Conservation (phyloP, 2,888 invertebrate genomes). For the Elgonia sp. region DNA sequence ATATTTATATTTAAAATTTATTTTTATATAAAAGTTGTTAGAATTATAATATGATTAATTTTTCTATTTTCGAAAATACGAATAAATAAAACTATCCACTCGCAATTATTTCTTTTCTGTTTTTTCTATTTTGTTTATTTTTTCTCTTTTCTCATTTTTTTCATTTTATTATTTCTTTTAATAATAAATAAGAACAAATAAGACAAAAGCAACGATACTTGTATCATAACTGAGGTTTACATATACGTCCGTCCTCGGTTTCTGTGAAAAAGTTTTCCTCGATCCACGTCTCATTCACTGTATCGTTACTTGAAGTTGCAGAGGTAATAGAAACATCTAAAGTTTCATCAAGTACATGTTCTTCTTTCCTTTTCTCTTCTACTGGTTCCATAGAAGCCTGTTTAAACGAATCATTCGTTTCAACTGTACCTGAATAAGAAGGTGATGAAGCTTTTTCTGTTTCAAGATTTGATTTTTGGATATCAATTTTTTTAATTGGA, state of each 20-base stretch:
- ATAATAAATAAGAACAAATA: background rate
- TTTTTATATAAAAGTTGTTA: no score
- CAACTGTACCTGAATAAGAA: background rate
- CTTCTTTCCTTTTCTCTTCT: conserved; percentile 1
- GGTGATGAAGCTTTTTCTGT: background rate
- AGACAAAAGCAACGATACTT: background rate
- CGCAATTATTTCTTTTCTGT: no score
- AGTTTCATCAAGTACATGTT: no score
- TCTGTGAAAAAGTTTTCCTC: conserved; percentile 7
- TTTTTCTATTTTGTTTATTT: no score
- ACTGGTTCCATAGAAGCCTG: background rate
- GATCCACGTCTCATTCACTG: background rate
- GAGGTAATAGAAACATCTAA: no score
- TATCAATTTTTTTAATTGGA: conserved; percentile 5
- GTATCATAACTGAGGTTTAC: background rate
- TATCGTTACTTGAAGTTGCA: background rate
- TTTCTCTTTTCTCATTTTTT: no score
- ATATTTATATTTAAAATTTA: no score
- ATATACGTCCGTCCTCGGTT: background rate
- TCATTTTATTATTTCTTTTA: background rate
- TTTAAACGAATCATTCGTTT: background rate
- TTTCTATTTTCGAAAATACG: no score
- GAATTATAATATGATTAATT: no score
- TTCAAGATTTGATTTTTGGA: conserved; percentile 1
- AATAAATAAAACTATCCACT: no score